Evolutionary conservation across 2,797 vertebrate genomes (phyloP), one percentile per base, ranked within the genome.

Genomic region (Heterohyrax brucei): DNA sequence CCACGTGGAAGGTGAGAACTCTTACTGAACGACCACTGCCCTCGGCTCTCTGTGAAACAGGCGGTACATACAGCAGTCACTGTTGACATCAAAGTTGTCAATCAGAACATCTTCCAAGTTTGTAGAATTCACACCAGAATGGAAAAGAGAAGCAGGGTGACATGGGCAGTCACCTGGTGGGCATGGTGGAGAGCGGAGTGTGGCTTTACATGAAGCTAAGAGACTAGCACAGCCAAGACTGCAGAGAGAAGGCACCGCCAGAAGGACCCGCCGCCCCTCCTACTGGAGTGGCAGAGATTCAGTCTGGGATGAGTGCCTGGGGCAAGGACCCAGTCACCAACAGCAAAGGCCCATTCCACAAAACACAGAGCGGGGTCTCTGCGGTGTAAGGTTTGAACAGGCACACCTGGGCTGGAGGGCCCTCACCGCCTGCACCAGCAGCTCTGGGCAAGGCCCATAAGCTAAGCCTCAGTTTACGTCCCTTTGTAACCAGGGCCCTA

Each of bases 131-230:
- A 2, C 0, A 22, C 12, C 46, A 30, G 14, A 10, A 2, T 0
- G 0, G 14, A n/a, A 0, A 77, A 44, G 64, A 8, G 48, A n/a
- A 4, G 50, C 62, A 13, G 26, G n/a, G 44, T 9, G 59, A 10
- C 2, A 10, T 4, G 10, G 0, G 0, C 10, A n/a, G 0, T 12
- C 39, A 24, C 9, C 81, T 5, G 30, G 10, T 26, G 19, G 22
- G 30, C 3, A 1, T 16, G 59, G 6, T 0, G 7, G 24, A 39
- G n/a, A 0, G 7, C 73, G 30, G 62, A 39, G 6, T 0, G 0
- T 2, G 44, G 16, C 3, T 16, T 22, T 26, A 5, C 5, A 2
- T 0, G 24, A 56, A 9, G 72, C 62, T 1, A 1, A 13, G 19
- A 9, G 13, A 4, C 30, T 24, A 1, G 1, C 0, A 7, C 13